Conservation (phyloP, 2,888 invertebrate genomes). For the Xylota sylvarum region DNA sequence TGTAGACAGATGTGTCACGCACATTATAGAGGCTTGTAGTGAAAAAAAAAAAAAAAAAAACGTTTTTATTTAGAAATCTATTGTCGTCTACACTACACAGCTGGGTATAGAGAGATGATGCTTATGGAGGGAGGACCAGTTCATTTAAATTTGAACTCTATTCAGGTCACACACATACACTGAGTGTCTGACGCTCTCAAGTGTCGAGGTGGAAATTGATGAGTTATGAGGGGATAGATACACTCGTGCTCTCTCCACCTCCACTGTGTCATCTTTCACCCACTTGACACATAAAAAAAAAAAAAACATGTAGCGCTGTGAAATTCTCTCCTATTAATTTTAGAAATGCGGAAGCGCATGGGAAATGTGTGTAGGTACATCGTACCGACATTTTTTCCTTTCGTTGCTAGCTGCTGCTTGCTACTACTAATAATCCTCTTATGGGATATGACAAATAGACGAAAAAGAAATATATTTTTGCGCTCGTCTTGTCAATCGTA, state of each 20-base stretch:
- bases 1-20: slow-evolving; percentile 74
- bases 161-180: slow-evolving; percentile 83
- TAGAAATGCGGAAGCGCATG: slow-evolving; percentile 68
- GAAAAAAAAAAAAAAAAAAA: neutral
- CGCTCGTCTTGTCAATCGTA: slow-evolving; percentile 42
- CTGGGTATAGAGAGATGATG: slow-evolving; percentile 15
- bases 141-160: slow-evolving; percentile 82
- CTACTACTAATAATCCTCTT: slow-evolving; percentile 34
- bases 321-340: slow-evolving; percentile 40
- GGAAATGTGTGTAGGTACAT: neutral
- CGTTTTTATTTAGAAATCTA: slow-evolving; percentile 43
- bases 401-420: neutral
- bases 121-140: slow-evolving; percentile 44
- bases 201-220: slow-evolving; percentile 69
- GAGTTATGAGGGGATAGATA: slow-evolving; percentile 49
- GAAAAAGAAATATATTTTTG: neutral
- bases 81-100: slow-evolving; percentile 23
- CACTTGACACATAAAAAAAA: slow-evolving; percentile 68
- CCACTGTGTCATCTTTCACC: slow-evolving; percentile 52
- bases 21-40: slow-evolving; percentile 36
- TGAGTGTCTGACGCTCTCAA: slow-evolving; percentile 31
- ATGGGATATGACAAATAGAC: slow-evolving; percentile 14
- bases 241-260: slow-evolving; percentile 14
- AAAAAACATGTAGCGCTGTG: slow-evolving; percentile 9
- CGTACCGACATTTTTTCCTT: slow-evolving; percentile 11